A percentile compares a stretch with the other conserved stretches of the same genome.
These are phyloP conservation scores for Galaxea fascicularis DNA, from an alignment of 92 coral and sea anemone genomes.

Conservation along the genomic window DNA sequence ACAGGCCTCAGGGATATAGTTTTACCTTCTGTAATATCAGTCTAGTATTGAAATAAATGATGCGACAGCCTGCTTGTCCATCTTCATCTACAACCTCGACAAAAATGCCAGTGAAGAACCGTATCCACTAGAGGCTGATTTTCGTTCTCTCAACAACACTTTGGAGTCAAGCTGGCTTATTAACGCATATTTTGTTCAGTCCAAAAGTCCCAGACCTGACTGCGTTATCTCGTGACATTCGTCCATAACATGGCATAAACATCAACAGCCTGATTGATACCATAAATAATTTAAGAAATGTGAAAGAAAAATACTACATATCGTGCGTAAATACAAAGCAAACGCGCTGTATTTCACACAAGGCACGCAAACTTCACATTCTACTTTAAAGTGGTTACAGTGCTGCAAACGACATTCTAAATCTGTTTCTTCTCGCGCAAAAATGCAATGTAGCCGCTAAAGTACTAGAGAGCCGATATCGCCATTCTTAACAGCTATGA, in stretches of 20 bases:
- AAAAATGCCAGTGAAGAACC: background rate
- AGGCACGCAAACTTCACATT: background rate
- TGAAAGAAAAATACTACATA: background rate
- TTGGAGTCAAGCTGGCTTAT: too few relatives aligned
- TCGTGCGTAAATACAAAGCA: background rate
- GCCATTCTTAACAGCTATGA: background rate
- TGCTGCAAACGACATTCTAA: background rate
- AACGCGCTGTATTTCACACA: background rate
- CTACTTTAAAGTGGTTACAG: background rate
- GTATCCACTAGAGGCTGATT: background rate
- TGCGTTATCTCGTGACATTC: conserved; percentile 22
- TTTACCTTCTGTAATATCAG: background rate
- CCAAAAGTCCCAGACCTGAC: background rate
- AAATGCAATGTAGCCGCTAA: background rate
- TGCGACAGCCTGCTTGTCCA: conserved; percentile 14
- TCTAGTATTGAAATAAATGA: background rate
- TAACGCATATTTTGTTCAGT: too few relatives aligned
- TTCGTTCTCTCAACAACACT: too few relatives aligned
- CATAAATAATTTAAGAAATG: background rate
- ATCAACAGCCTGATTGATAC: background rate
- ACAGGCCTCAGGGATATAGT: conserved; percentile 13
- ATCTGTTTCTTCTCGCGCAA: too few relatives aligned
- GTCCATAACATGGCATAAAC: background rate
- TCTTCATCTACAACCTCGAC: background rate
- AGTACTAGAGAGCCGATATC: background rate